Base-by-base conservation (phyloP, 2,113 vertebrate species). In the Sylvicapra grimmia region DNA sequence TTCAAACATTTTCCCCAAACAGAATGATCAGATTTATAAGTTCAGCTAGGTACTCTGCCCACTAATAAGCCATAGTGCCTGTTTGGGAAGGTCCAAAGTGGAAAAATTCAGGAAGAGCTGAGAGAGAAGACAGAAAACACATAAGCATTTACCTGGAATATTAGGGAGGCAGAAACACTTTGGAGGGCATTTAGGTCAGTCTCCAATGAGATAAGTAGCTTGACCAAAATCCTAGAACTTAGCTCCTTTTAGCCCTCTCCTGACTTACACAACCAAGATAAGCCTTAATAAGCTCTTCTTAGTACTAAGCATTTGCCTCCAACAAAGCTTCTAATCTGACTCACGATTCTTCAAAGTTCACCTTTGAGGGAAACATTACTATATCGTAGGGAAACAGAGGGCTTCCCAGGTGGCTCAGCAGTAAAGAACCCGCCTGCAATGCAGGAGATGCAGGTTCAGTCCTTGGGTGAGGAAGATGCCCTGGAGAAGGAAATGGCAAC, bases 1-100 rank as follows among this genome's bases (percentile, higher is more conserved):
- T 97, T 93, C 47, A 83, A 54, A 87, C 56, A 10, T 51, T 96
- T 97, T 23, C 53, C 63, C 58, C 27, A 90, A 96, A 90, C 12
- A 59, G 8, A 31, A 90, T 72, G 44, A 29, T 47, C 90, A 14
- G 79, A 80, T 95, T 96, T 94, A 89, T 33, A 94, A 90, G 49
- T 63, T 84, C 1, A 85, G 5, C 19, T n/a, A 49, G 7, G 18
- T 72, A 90, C 16, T 49, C 25, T 79, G 13, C 6, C 29, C 31
- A 54, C n/a, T 49, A 93, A 77, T 65, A 68, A 86, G n/a, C 29
- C 8, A 31, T n/a, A 49, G 11, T 53, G 23, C 31, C 72, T 47
- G 8, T 85, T 93, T 84, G 56, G 19, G 53, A 90, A 93, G 44
- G 27, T 25, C 44, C 12, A 40, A 75, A 58, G 21, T 21, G 2